Evolutionary conservation across 2,888 invertebrate species (phyloP), one percentile per base, ranked within the genome.

Genomic region (Synanthedon myopaeformis): DNA sequence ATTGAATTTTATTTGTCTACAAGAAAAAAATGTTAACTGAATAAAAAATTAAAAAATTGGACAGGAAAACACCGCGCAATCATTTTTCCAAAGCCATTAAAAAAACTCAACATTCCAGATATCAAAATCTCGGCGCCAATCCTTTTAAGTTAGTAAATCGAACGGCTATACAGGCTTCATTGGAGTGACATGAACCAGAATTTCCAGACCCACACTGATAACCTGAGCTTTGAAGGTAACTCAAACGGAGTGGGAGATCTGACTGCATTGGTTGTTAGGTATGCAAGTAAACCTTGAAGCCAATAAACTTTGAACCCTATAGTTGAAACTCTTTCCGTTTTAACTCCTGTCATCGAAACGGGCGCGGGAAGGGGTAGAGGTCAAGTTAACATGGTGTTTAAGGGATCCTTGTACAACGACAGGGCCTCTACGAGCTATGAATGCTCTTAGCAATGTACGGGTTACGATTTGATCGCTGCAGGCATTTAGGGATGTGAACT

Each of bases 391-490:
- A 23, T 76, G 72, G 80, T 54, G 61, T 57, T 56, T 63, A 67
- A 73, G 68, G 76, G 75, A 80, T 79, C 75, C 76, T 76, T 73
- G 74, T 76, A 82, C 83, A 83, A 83, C 77, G 82, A 80, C 82
- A 82, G 72, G 69, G 70, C 67, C 74, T 72, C 68, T 69, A 69
- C 75, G 65, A 75, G 74, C 80, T 77, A 76, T 77, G 78, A 79
- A 77, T 77, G 82, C 74, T 80, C 72, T 76, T 78, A 79, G 51
- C 51, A 42, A 79, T 80, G 78, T 78, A 79, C 77, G 79, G 35
- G 77, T 76, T 80, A 79, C 79, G 76, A 78, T 79, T 81, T 77
- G 79, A 81, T 76, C 70, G 76, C 76, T 69, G 60, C 54, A 53
- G 56, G 59, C 56, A 51, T 52, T 58, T 58, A 59, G 58, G 56